These are phyloP conservation scores for Halocynthia roretzi DNA, from an alignment of 23 tunicate genomes.

Conservation along the genomic window DNA sequence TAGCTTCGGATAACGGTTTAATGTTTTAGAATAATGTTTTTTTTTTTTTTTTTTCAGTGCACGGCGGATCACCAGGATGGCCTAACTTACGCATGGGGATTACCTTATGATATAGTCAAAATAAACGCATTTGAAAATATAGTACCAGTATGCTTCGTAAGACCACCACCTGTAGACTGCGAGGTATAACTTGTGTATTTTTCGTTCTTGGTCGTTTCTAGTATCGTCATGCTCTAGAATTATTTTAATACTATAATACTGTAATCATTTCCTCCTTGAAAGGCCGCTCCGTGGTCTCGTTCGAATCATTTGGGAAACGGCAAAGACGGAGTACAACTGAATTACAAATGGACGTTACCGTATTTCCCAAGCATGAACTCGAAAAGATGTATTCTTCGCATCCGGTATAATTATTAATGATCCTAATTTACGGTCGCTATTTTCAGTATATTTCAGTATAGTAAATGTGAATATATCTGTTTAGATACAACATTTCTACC, in stretches of 20 bases:
- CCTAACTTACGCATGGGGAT: constrained; percentile 73
- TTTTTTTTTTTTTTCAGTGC: constrained; percentile 39
- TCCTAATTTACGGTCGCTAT: background rate
- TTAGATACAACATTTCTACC: constrained; percentile 88
- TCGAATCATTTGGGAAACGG: constrained; percentile 93
- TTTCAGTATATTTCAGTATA: background rate
- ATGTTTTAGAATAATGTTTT: too few relatives aligned
- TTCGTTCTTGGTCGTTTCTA: background rate
- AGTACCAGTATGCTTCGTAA: constrained; percentile 62
- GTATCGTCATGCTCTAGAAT: background rate
- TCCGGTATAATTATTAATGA: constrained; percentile 36
- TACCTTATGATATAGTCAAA: constrained; percentile 58
- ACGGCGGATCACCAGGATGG: constrained; percentile 37
- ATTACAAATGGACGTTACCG: constrained; percentile 83
- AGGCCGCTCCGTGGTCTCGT: constrained; percentile 83
- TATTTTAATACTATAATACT: background rate
- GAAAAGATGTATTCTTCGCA: constrained; percentile 74
- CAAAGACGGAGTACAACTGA: constrained; percentile 37
- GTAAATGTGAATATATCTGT: background rate
- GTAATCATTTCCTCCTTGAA: background rate
- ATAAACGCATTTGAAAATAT: constrained; percentile 43
- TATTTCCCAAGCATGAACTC: constrained; percentile 62
- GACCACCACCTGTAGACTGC: constrained; percentile 64
- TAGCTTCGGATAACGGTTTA: too few relatives aligned
- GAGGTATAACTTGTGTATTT: constrained; percentile 22